Base-by-base conservation (phyloP, 2,113 vertebrate genomes). In the Vulpes lagopus region DNA sequence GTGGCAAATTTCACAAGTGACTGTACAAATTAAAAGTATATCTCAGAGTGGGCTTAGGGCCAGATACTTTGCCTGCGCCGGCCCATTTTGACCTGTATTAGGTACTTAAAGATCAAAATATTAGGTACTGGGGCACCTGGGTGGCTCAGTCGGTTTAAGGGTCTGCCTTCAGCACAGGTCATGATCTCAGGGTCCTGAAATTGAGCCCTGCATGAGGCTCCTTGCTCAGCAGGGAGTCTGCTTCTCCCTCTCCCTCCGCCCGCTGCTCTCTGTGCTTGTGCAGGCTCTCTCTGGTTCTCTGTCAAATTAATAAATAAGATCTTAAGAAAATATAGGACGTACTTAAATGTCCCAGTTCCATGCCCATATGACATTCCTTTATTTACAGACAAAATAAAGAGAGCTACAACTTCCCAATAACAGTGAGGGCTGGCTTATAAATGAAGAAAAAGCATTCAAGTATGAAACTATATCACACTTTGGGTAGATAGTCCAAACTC, bases 31-130 rank as follows among this genome's bases (percentile, higher is more conserved):
- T 25, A 25, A 15, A 82, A 62, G 85, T 16, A 0, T 32, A 84
- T 59, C 53, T 95, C 59, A 53, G 64, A 84, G 59, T 30, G 7
- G 19, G 4, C 23, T 4, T 19, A 43, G 35, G 38, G 57, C 1
- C 12, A 64, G 43, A n/a, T 0, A 87, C 60, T 11, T 92, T 79
- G 55, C 19, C 22, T 55, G 11, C 3, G 11, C 35, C 78, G 32
- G 11, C 23, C 43, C 20, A 35, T 25, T 60, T 20, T 59, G 64
- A 60, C 32, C 57, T 85, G 7, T 5, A n/a, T 57, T 51, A 69
- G 30, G 14, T 80, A 1, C 53, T 91, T 89, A 76, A 80, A 93
- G 30, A 91, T 38, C n/a, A 76, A 93, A 97, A 65, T 71, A 9
- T 67, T 67, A 69, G 57, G 27, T 49, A 11, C 43, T 7, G 6